Evolutionary conservation across 2,797 vertebrate species (phyloP).

Genomic region (Hephaestus fuliginosus): DNA sequence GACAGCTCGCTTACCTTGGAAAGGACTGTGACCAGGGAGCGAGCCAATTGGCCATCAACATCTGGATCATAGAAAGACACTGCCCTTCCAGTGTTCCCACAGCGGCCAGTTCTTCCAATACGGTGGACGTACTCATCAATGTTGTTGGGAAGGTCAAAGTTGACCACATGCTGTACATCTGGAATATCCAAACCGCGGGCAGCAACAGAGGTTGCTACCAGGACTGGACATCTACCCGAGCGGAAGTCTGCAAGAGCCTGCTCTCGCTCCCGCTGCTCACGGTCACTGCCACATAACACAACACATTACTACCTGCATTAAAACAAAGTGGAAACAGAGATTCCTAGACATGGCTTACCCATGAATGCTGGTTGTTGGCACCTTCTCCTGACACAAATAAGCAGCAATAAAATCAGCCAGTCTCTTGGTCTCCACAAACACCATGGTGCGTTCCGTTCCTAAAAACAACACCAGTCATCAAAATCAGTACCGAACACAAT

Average conservation of each 20-base stretch:
- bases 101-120: slow-evolving; percentile 96
- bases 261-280: slow-evolving; percentile 93
- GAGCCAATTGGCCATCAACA: slow-evolving; percentile 77
- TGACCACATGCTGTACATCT: slow-evolving; percentile 95
- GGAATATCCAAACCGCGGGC: slow-evolving; percentile 95
- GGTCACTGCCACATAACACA: slow-evolving; percentile 83
- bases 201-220: slow-evolving; percentile 96
- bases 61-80: slow-evolving; percentile 91
- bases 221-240: slow-evolving; percentile 89
- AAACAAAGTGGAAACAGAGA: fast-evolving
- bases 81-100: slow-evolving; percentile 92
- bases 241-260: slow-evolving; percentile 91
- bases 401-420: slow-evolving; percentile 94
- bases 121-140: slow-evolving; percentile 97
- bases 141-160: slow-evolving; percentile 92
- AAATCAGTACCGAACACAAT: neutral
- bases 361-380: slow-evolving; percentile 95
- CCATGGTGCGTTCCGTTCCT: slow-evolving; percentile 92
- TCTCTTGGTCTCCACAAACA: slow-evolving; percentile 97
- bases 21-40: slow-evolving; percentile 89
- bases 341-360: slow-evolving; percentile 81
- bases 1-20: slow-evolving; percentile 81
- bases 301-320: neutral
- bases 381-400: slow-evolving; percentile 93
- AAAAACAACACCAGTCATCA: neutral